These are phyloP conservation scores for Staurois parvus DNA, from an alignment of 2,797 vertebrate species.

Conservation along the genomic window DNA sequence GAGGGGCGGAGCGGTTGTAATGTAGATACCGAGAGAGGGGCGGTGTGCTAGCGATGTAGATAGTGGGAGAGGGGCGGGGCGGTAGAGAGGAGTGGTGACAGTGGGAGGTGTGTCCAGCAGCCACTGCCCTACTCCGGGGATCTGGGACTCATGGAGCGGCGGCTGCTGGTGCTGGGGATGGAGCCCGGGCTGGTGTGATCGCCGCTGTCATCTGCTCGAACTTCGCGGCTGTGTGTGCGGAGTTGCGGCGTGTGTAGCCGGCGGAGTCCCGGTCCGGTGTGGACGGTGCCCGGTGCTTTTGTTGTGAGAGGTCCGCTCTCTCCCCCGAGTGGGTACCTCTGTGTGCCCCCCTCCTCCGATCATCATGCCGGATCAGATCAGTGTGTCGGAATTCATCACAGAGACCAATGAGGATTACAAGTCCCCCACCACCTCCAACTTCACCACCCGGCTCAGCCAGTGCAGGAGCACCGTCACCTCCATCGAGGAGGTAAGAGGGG, in stretches of 20 bases:
- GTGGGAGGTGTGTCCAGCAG: constrained; percentile 37
- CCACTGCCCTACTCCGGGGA: constrained; percentile 50
- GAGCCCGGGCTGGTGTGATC: constrained; percentile 23
- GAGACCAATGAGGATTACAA: constrained; percentile 96
- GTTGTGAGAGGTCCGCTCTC: neutral
- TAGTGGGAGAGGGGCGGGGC: neutral
- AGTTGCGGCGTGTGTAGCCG: too few species aligned
- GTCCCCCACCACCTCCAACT: constrained; percentile 93
- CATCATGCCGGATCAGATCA: constrained; percentile 90
- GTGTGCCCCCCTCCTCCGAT: constrained; percentile 38
- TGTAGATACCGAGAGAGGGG: too few species aligned
- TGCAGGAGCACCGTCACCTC: constrained; percentile 89
- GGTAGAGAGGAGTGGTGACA: constrained; percentile 21
- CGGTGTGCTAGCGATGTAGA: neutral
- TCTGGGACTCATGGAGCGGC: constrained; percentile 54
- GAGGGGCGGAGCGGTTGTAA: too few species aligned
- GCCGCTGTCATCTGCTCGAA: constrained; percentile 12
- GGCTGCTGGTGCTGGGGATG: constrained; percentile 31
- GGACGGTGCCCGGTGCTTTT: neutral
- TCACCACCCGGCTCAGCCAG: constrained; percentile 89
- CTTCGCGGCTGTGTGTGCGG: neutral
- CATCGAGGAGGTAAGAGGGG: constrained; percentile 91
- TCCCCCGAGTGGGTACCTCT: neutral
- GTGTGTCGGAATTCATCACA: constrained; percentile 87
- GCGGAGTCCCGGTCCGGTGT: too few species aligned